These are phyloP conservation scores for Anabacerthia variegaticeps DNA, from an alignment of 2,797 vertebrate species.

Conservation along the genomic window DNA sequence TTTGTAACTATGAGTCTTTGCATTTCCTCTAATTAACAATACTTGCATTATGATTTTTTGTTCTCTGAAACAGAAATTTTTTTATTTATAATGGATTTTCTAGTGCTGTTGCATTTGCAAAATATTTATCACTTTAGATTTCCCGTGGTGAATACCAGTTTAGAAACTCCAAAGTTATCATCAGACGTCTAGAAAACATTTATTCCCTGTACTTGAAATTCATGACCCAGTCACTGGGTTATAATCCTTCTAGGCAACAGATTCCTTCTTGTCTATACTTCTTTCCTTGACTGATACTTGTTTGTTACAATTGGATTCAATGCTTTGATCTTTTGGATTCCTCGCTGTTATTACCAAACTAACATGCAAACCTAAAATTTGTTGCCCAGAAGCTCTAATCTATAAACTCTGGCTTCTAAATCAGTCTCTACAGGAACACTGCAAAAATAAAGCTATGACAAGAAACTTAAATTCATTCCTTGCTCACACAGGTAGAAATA, in stretches of 20 bases:
- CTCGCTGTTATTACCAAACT: neutral
- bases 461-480: neutral
- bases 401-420: neutral
- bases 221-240: fast-evolving
- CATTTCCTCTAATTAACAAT: neutral
- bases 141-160: neutral
- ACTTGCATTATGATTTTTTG: neutral
- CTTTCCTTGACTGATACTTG: neutral
- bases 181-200: neutral
- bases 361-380: neutral
- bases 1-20: neutral
- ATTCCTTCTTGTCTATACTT: neutral
- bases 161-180: neutral
- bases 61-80: neutral
- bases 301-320: neutral
- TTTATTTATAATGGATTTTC: neutral
- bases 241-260: neutral
- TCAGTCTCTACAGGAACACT: neutral
- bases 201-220: neutral
- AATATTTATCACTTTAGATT: neutral
- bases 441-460: neutral
- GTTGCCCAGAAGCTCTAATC: neutral
- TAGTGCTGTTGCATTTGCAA: neutral
- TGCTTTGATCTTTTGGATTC: neutral
- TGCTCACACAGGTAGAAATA: neutral